These are phyloP conservation scores for Nilaparvata lugens DNA, from an alignment of 1,140 invertebrate species.

Conservation along the genomic window DNA sequence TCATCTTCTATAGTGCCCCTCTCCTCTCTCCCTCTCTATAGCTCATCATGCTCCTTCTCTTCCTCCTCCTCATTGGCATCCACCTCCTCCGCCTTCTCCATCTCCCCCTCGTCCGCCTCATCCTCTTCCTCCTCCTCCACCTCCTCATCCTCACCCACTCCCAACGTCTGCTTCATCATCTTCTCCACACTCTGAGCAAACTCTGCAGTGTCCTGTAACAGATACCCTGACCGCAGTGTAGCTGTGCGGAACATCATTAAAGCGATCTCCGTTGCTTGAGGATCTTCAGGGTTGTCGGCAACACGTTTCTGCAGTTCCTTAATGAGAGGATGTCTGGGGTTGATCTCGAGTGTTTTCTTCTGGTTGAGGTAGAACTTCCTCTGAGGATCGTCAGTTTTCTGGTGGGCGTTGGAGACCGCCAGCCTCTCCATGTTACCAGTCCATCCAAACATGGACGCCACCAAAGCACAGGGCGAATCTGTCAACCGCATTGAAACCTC, in stretches of 20 bases:
- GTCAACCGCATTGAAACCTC: constrained; percentile 82
- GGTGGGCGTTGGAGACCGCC: constrained; percentile 92
- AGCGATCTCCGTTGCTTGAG: constrained; percentile 77
- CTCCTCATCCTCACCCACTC: constrained; percentile 59
- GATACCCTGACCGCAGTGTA: constrained; percentile 83
- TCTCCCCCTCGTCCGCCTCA: constrained; percentile 30
- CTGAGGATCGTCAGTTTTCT: constrained; percentile 88
- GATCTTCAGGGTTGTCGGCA: constrained; percentile 67
- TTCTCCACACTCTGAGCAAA: constrained; percentile 82
- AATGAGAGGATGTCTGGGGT: constrained; percentile 93
- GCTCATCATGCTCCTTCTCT: constrained; percentile 36
- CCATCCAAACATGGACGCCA: constrained; percentile 96
- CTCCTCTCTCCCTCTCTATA: constrained; percentile 23
- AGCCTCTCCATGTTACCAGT: constrained; percentile 99
- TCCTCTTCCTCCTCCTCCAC: constrained; percentile 37
- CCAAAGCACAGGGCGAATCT: constrained; percentile 89
- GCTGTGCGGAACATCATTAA: constrained; percentile 89
- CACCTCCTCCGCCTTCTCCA: constrained; percentile 24
- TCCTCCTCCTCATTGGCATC: constrained; percentile 33
- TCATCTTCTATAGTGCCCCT: no score
- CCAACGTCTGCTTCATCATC: constrained; percentile 74
- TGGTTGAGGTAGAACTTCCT: constrained; percentile 87
- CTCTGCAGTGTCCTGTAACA: constrained; percentile 72
- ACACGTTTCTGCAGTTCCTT: constrained; percentile 81
- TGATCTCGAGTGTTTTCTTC: constrained; percentile 97